Conservation (phyloP, 2,797 vertebrate species). For the Sternarchorhynchus goeldii region DNA sequence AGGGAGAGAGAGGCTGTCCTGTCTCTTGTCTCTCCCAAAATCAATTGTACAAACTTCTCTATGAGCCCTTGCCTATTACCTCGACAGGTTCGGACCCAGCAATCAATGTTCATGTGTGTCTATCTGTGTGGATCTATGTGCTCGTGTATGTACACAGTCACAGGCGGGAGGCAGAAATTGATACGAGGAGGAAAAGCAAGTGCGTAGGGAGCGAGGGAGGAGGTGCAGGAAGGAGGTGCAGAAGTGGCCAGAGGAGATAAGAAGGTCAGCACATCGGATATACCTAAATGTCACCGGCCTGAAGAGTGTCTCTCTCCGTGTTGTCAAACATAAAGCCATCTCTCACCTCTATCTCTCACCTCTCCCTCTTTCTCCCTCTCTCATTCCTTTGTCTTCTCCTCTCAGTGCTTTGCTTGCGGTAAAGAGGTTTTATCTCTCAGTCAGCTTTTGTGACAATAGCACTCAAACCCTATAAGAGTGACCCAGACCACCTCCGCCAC, state of each 20-base stretch:
- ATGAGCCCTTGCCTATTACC: constrained; percentile 67
- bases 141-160: constrained; percentile 37
- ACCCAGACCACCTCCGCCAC: constrained; percentile 6
- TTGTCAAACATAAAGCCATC: constrained; percentile 60
- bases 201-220: constrained; percentile 24
- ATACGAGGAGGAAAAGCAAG: constrained; percentile 46
- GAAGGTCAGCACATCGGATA: constrained; percentile 75
- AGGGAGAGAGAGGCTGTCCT: constrained; percentile 51
- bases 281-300: constrained; percentile 74
- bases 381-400: constrained; percentile 41
- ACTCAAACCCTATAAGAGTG: constrained; percentile 27
- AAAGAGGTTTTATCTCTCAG: constrained; percentile 49
- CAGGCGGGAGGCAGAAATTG: constrained; percentile 48
- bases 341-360: constrained; percentile 3
- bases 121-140: constrained; percentile 29
- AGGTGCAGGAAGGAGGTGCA: constrained; percentile 24
- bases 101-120: constrained; percentile 43
- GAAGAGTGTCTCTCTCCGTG: constrained; percentile 51
- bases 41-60: constrained; percentile 79
- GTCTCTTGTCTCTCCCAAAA: constrained; percentile 70
- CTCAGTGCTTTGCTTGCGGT: constrained; percentile 43
- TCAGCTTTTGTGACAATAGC: constrained; percentile 15
- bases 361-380: constrained; percentile 3
- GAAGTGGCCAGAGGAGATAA: constrained; percentile 60
- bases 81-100: constrained; percentile 61